Evolutionary conservation across 2,888 invertebrate species (phyloP).

Genomic region (Drosophila birchii): DNA sequence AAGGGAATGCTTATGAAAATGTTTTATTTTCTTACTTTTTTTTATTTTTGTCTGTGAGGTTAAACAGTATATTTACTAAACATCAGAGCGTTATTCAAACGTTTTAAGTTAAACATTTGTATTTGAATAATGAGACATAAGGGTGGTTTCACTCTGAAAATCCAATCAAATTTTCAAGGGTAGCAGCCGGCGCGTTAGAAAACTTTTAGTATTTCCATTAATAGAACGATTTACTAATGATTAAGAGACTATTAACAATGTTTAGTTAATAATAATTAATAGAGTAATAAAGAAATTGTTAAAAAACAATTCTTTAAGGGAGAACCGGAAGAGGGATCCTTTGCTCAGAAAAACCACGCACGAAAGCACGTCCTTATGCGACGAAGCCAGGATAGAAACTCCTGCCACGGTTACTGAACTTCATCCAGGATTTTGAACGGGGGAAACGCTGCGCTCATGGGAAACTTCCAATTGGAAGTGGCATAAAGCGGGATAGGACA

Average conservation of each 20-base stretch:
- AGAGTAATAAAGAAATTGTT: not conserved
- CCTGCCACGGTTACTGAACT: conserved; percentile 79
- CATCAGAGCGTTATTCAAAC: not conserved
- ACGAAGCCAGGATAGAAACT: conserved; percentile 77
- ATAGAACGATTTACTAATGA: not conserved
- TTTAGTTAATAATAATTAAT: not conserved
- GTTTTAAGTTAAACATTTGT: conserved; percentile 4
- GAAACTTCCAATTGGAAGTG: conserved; percentile 68
- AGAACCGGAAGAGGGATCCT: conserved; percentile 8
- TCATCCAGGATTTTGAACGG: conserved; percentile 53
- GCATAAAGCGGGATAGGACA: conserved; percentile 56
- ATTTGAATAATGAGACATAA: conserved; percentile 30
- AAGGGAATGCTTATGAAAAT: conserved; percentile 29
- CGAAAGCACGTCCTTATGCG: conserved; percentile 66
- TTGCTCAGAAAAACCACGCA: conserved; percentile 7
- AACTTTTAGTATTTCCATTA: conserved; percentile 12
- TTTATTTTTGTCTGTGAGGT: not conserved
- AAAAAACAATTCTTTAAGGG: not conserved
- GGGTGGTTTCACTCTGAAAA: conserved; percentile 51
- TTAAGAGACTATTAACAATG: not conserved
- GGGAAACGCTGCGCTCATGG: conserved; percentile 39
- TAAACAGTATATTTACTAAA: not conserved
- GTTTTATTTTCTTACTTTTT: conserved; percentile 1
- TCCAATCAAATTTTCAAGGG: conserved; percentile 64
- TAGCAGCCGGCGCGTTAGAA: conserved; percentile 55